A percentile compares a stretch with the other conserved stretches of the same genome.
These are phyloP conservation scores for Lordiphosa stackelbergi DNA, from an alignment of 1,140 invertebrate species.

Conservation along the genomic window DNA sequence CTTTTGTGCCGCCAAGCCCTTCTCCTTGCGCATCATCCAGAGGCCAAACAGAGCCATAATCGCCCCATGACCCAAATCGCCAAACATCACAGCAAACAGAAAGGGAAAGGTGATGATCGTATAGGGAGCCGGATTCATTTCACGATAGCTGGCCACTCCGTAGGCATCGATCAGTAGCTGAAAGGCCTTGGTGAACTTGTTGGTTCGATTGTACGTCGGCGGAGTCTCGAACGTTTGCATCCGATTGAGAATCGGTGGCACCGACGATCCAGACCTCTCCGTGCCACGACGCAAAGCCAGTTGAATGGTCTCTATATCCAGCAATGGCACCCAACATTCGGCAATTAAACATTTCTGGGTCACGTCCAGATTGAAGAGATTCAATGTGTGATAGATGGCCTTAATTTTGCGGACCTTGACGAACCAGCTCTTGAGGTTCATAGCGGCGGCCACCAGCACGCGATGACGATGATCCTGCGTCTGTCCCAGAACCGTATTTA, in stretches of 20 bases:
- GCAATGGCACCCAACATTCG: constrained; percentile 98
- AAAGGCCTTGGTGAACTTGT: constrained; percentile 98
- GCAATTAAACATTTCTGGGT: constrained; percentile 97
- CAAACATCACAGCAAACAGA: constrained; percentile 96
- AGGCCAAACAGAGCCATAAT: constrained; percentile 90
- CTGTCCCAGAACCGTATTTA: constrained; percentile 93
- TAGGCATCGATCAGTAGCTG: constrained; percentile 98
- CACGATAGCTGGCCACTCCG: constrained; percentile 96
- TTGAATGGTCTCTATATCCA: constrained; percentile 93
- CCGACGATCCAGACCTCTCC: constrained; percentile 94
- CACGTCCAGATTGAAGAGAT: constrained; percentile 95
- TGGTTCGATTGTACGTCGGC: constrained; percentile 98
- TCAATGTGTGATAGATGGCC: constrained; percentile 95
- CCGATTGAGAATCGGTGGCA: constrained; percentile 96
- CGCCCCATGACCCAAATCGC: constrained; percentile 92
- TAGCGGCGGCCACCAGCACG: constrained; percentile 92
- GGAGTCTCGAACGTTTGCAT: constrained; percentile 96
- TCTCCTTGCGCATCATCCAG: constrained; percentile 94
- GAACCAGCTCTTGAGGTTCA: constrained; percentile 96
- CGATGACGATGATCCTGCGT: constrained; percentile 95
- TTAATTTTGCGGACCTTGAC: constrained; percentile 96
- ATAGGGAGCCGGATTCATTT: constrained; percentile 98
- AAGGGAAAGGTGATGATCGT: constrained; percentile 97
- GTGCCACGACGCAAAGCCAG: constrained; percentile 92
- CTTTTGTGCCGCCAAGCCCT: constrained; percentile 89